Evolutionary conservation across 37 sponge, comb jelly and placozoan genomes (phyloP).

Genomic region (Aplysina aerophoba): DNA sequence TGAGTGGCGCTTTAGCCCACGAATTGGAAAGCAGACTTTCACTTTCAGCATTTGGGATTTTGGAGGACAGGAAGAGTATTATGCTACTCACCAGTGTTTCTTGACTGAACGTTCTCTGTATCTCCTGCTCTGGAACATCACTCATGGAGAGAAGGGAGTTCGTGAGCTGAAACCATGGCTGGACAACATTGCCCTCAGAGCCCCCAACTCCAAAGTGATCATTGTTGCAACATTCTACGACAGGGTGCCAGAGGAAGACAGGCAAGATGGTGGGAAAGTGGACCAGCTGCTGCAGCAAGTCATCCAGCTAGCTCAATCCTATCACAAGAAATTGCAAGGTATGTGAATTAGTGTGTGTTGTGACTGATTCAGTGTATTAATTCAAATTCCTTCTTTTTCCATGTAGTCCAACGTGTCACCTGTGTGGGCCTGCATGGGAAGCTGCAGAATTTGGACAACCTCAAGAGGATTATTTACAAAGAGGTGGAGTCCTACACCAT

Average conservation of each 20-base stretch:
- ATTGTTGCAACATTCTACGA: conserved; percentile 90
- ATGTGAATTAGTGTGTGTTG: neutral
- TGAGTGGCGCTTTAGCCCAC: conserved; percentile 48
- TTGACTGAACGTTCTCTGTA: conserved; percentile 90
- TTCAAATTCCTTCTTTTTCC: neutral
- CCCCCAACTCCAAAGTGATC: conserved; percentile 80
- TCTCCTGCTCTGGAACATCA: conserved; percentile 84
- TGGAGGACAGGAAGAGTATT: conserved; percentile 95
- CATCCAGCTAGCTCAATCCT: conserved; percentile 19
- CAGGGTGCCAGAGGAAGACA: conserved; percentile 66
- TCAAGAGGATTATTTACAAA: conserved; percentile 58
- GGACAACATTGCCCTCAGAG: conserved; percentile 86
- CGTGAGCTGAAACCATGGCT: conserved; percentile 91
- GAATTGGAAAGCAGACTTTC: conserved; percentile 24
- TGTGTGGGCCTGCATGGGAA: conserved; percentile 19
- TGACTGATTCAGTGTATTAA: neutral
- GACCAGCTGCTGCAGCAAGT: conserved; percentile 39
- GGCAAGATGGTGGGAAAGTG: conserved; percentile 8
- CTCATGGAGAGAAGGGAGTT: conserved; percentile 73
- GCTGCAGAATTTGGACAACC: conserved; percentile 39
- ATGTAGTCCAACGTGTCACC: neutral
- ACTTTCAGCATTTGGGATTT: conserved; percentile 89
- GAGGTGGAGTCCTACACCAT: conserved; percentile 39
- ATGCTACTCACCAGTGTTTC: conserved; percentile 98
- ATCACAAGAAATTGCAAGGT: conserved; percentile 34